Conservation (phyloP, 2,113 vertebrate species). For the Myotis brandtii region DNA sequence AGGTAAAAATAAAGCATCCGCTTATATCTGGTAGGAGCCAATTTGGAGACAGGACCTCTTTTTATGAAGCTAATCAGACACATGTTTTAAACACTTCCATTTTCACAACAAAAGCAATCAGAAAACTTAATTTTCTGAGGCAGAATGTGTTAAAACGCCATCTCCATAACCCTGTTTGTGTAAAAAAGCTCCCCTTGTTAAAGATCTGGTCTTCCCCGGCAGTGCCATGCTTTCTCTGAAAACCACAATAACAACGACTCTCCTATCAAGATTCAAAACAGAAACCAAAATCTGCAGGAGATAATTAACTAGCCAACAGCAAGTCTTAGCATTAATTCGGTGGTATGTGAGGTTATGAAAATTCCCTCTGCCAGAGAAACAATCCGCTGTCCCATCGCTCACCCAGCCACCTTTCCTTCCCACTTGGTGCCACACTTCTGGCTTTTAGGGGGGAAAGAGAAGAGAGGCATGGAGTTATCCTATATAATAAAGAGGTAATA, state of each 20-base stretch:
- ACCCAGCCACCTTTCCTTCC: conserved; percentile 68
- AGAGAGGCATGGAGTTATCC: not conserved
- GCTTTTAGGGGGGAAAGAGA: conserved; percentile 59
- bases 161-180: conserved; percentile 60
- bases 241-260: conserved; percentile 74
- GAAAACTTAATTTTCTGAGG: conserved; percentile 74
- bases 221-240: conserved; percentile 61
- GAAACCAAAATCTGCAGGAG: conserved; percentile 79
- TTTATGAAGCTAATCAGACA: conserved; percentile 49
- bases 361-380: conserved; percentile 78
- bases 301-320: conserved; percentile 82
- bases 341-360: conserved; percentile 80
- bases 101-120: conserved; percentile 65
- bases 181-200: conserved; percentile 75
- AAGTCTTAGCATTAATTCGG: conserved; percentile 80
- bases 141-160: conserved; percentile 71
- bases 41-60: conserved; percentile 45
- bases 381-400: conserved; percentile 58
- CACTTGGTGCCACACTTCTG: conserved; percentile 63
- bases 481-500: too few species aligned
- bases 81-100: conserved; percentile 52
- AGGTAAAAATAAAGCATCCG: not conserved
- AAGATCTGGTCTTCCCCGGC: conserved; percentile 67
- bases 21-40: conserved; percentile 22
- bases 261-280: conserved; percentile 80